Evolutionary conservation across 2,797 vertebrate species (phyloP).

Genomic region (Bovichtus variegatus): DNA sequence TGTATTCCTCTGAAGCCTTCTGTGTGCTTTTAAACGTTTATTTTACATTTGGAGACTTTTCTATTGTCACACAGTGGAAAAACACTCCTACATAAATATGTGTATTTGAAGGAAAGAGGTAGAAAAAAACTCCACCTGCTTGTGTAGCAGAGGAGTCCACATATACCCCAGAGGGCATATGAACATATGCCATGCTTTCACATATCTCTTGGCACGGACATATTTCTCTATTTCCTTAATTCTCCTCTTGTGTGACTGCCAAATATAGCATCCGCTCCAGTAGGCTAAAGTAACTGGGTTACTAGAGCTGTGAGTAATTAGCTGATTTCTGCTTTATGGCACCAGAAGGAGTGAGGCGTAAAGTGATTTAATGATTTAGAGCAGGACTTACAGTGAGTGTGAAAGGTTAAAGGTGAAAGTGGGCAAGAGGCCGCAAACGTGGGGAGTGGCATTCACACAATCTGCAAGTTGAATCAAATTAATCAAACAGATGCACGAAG

Average conservation of each 20-base stretch:
- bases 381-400: neutral
- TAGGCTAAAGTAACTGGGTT: constrained; percentile 79
- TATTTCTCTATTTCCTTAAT: constrained; percentile 77
- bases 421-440: neutral
- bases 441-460: neutral
- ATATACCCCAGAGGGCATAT: constrained; percentile 45
- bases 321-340: constrained; percentile 57
- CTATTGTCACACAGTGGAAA: constrained; percentile 28
- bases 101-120: constrained; percentile 33
- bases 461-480: constrained; percentile 8
- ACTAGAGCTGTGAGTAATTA: constrained; percentile 79
- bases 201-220: constrained; percentile 67
- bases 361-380: constrained; percentile 22
- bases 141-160: constrained; percentile 52
- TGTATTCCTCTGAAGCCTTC: constrained; percentile 6
- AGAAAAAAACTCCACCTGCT: constrained; percentile 57
- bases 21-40: constrained; percentile 30
- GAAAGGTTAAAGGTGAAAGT: constrained; percentile 52
- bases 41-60: constrained; percentile 25
- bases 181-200: constrained; percentile 68
- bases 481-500: constrained; percentile 13
- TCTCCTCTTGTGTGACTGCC: constrained; percentile 71
- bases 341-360: constrained; percentile 40
- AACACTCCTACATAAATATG: constrained; percentile 33
- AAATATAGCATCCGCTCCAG: constrained; percentile 74